phyloP scores from a whole-genome alignment of 2,888 invertebrate species.

The Scaptomyza polygonia region DNA sequence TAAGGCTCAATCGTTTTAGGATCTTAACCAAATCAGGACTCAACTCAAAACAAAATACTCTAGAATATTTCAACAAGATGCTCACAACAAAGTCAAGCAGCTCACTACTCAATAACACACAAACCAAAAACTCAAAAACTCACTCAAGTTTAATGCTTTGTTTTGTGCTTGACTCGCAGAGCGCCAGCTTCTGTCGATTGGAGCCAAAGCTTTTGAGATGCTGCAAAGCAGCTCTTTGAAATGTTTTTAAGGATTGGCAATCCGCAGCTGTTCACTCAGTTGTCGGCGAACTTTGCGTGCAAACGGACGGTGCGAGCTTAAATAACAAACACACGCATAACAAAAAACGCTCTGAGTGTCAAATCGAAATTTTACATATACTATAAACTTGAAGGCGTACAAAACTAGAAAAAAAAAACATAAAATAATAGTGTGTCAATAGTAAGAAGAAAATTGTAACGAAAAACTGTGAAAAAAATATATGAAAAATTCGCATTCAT shows the following conservation, averaged over 20 bases:
- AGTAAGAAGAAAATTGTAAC: constrained; percentile 40
- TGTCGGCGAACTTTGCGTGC: constrained; percentile 70
- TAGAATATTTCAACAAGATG: neutral
- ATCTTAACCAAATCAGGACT: constrained; percentile 25
- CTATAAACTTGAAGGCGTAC: constrained; percentile 16
- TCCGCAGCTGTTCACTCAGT: constrained; percentile 63
- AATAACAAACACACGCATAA: neutral
- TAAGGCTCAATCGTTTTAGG: constrained; percentile 26
- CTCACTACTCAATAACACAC: constrained; percentile 5
- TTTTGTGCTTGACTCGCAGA: constrained; percentile 56
- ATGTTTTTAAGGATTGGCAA: constrained; percentile 73
- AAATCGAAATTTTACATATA: constrained; percentile 27
- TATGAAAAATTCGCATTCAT: constrained; percentile 31
- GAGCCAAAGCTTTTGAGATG: constrained; percentile 63
- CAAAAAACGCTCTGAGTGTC: constrained; percentile 27
- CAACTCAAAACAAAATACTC: constrained; percentile 1
- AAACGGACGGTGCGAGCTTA: constrained; percentile 56
- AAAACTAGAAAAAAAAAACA: constrained; percentile 9
- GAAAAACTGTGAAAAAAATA: constrained; percentile 44
- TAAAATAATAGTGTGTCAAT: constrained; percentile 44
- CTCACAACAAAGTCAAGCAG: constrained; percentile 41
- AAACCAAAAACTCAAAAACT: constrained; percentile 32
- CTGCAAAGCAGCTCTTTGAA: constrained; percentile 55
- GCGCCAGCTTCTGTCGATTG: constrained; percentile 6
- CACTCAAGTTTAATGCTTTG: constrained; percentile 25